phyloP scores from a whole-genome alignment of 2,888 invertebrate species.

The Andrena bucephala region DNA sequence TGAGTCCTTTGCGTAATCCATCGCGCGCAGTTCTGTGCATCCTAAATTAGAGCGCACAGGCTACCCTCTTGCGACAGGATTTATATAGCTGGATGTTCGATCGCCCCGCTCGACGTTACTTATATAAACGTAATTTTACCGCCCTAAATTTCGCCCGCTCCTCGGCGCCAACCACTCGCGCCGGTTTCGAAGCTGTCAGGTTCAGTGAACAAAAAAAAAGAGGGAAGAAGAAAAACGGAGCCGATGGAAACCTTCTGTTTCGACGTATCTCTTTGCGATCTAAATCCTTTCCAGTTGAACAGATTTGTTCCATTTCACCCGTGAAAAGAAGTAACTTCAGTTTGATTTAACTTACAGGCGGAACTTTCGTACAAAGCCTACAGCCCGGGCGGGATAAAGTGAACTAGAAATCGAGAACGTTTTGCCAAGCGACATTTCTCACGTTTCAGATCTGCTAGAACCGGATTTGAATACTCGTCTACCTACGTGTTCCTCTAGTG shows the following conservation, averaged over 20 bases:
- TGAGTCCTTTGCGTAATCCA: conserved; percentile 31
- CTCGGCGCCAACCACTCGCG: conserved; percentile 1
- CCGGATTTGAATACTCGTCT: conserved; percentile 10
- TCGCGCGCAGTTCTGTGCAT: conserved; percentile 14
- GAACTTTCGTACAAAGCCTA: conserved; percentile 31
- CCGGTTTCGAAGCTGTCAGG: neutral
- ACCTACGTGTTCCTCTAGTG: neutral
- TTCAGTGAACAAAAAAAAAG: neutral
- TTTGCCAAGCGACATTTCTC: conserved; percentile 24
- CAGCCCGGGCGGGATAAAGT: conserved; percentile 12
- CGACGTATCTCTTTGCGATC: conserved; percentile 42
- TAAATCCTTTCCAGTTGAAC: conserved; percentile 46
- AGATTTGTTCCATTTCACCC: conserved; percentile 54
- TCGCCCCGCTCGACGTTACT: neutral
- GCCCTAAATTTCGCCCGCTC: conserved; percentile 2
- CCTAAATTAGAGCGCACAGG: neutral
- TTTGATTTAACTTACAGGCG: conserved; percentile 46
- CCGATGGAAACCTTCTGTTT: conserved; percentile 42
- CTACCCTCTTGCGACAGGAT: neutral
- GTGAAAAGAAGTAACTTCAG: conserved; percentile 41
- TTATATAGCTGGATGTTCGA: neutral
- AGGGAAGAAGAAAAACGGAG: neutral
- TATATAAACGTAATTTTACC: neutral
- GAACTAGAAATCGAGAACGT: conserved; percentile 34
- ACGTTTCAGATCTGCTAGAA: neutral